These are phyloP conservation scores for Chondrosia reniformis DNA, from an alignment of 37 sponge, comb jelly and placozoan genomes.

Conservation along the genomic window DNA sequence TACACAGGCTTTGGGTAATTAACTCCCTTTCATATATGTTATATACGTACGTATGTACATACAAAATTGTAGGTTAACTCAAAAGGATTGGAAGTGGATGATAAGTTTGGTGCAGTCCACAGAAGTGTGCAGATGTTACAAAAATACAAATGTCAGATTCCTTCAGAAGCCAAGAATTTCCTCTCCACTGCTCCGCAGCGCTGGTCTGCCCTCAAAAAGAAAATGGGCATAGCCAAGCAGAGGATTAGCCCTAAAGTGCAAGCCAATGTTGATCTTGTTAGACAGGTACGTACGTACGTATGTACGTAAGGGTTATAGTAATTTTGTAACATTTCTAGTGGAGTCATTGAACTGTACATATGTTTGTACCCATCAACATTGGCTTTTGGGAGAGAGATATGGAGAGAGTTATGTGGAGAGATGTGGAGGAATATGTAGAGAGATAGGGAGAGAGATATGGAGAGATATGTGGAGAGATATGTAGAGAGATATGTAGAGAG, in stretches of 20 bases:
- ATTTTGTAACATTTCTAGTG: too few species aligned
- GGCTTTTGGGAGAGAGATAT: too few species aligned
- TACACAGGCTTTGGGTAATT: too few species aligned
- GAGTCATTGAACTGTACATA: too few species aligned
- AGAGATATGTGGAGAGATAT: too few species aligned
- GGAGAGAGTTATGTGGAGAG: too few species aligned
- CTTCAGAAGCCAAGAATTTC: slow-evolving; percentile 30
- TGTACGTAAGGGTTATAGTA: too few species aligned
- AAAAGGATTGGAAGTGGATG: slow-evolving; percentile 67
- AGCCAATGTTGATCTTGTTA: slow-evolving; percentile 44
- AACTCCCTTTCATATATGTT: not conserved
- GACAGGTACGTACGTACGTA: slow-evolving; percentile 20
- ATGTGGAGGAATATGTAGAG: too few species aligned
- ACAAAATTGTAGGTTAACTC: slow-evolving; percentile 45
- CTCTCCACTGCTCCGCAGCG: slow-evolving; percentile 73
- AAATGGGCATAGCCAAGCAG: slow-evolving; percentile 87
- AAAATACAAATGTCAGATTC: slow-evolving; percentile 44
- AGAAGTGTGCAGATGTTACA: slow-evolving; percentile 59
- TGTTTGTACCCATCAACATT: too few species aligned
- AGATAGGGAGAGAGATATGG: too few species aligned
- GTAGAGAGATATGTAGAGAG: too few species aligned
- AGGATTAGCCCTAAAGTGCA: slow-evolving; percentile 81
- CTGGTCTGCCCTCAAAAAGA: slow-evolving; percentile 84
- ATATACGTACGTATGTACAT: not conserved
- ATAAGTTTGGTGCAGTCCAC: slow-evolving; percentile 74